These are phyloP conservation scores for Bradynema listronoti DNA, from an alignment of 1,140 invertebrate species.

Conservation along the genomic window DNA sequence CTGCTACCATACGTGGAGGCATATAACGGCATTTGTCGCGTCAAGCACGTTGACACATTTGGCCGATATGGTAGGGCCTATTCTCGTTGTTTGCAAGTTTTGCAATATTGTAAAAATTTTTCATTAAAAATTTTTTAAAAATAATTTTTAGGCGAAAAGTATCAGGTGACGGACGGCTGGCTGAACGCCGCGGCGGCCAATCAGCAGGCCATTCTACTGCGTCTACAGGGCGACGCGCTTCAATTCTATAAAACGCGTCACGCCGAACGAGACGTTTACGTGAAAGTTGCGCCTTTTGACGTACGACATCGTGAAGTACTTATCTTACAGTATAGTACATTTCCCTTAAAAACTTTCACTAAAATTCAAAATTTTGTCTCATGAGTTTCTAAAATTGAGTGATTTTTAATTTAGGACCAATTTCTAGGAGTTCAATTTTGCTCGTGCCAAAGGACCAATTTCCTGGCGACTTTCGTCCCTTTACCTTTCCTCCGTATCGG, in stretches of 20 bases:
- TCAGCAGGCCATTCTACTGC: conserved; percentile 48
- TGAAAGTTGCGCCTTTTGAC: conserved; percentile 51
- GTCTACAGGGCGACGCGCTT: conserved; percentile 45
- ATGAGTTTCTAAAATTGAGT: not conserved
- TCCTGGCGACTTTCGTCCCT: conserved; percentile 14
- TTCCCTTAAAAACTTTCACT: not conserved
- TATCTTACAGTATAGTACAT: not conserved
- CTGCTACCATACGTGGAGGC: conserved; percentile 46
- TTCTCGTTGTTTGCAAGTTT: not conserved
- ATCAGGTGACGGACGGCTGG: conserved; percentile 49
- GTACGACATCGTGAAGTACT: conserved; percentile 32
- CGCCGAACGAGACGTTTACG: conserved; percentile 28
- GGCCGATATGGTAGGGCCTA: conserved; percentile 49
- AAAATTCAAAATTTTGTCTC: not conserved
- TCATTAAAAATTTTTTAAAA: not conserved
- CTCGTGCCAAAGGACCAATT: conserved; percentile 10
- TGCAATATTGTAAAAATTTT: too few species aligned
- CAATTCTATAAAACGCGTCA: conserved; percentile 53
- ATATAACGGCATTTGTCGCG: conserved; percentile 45
- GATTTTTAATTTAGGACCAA: too few species aligned
- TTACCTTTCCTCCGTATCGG: conserved; percentile 17
- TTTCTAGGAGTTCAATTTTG: conserved; percentile 24
- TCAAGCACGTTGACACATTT: conserved; percentile 45
- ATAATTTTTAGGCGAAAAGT: not conserved
- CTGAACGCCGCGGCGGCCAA: conserved; percentile 24